Conservation (phyloP, 2,888 invertebrate species). For the Cephus sareptanus region DNA sequence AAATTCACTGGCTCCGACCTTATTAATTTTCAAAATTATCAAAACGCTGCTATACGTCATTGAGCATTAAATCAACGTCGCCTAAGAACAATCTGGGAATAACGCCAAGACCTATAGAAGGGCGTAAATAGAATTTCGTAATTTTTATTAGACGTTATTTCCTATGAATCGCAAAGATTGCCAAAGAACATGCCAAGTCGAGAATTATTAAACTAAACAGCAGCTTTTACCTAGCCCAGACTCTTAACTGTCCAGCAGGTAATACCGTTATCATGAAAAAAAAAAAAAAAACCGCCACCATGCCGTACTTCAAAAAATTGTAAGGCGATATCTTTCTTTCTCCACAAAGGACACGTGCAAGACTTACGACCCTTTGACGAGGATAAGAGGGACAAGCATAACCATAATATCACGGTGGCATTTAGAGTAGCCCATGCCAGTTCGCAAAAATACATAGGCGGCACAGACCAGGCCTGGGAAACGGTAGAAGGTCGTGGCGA, state of each 20-base stretch:
- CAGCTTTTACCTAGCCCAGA: not conserved
- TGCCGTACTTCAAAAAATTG: not conserved
- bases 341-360: not conserved
- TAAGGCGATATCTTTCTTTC: not conserved
- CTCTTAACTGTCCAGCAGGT: not conserved
- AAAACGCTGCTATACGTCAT: not conserved
- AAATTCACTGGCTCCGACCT: not conserved
- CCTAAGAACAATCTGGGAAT: conserved; percentile 36
- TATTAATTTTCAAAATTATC: not conserved
- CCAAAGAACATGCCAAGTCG: not conserved
- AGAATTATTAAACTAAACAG: not conserved
- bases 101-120: conserved; percentile 19
- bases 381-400: not conserved
- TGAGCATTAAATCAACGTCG: not conserved
- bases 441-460: not conserved
- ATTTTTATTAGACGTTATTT: not conserved
- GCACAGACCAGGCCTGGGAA: not conserved
- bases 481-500: not conserved
- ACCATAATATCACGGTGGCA: not conserved
- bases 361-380: not conserved
- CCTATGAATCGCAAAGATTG: not conserved
- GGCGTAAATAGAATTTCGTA: not conserved
- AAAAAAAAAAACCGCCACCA: not conserved
- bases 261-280: not conserved
- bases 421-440: not conserved